Percentiles rank a stretch among this genome's conserved stretches.
phyloP scores from a whole-genome alignment of 2,888 invertebrate genomes.

The Drosophila borborema region DNA sequence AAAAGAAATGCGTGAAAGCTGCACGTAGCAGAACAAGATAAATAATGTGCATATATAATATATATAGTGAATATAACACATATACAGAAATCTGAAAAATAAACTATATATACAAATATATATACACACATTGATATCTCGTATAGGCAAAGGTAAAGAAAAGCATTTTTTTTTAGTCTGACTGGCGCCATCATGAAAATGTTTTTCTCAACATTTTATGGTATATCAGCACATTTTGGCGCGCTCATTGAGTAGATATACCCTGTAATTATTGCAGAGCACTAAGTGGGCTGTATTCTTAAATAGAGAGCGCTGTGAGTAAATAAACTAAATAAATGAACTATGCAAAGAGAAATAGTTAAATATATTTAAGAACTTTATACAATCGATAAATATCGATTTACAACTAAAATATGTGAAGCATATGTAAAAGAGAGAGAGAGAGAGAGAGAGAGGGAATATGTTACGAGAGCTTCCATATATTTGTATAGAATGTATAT shows the following conservation, averaged over 20 bases:
- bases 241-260: conserved; percentile 12
- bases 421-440: not conserved
- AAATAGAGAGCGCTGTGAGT: too few relatives aligned
- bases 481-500: too few relatives aligned
- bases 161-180: not conserved
- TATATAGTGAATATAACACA: not conserved
- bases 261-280: not conserved
- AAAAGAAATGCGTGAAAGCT: conserved; percentile 26
- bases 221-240: conserved; percentile 20
- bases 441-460: too few relatives aligned
- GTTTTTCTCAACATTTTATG: conserved; percentile 24
- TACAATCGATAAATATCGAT: not conserved
- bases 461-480: too few relatives aligned
- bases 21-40: conserved; percentile 57
- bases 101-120: not conserved
- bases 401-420: not conserved
- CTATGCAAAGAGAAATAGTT: too few relatives aligned
- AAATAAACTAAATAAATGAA: too few relatives aligned
- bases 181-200: conserved; percentile 15
- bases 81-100: not conserved
- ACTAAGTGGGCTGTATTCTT: not conserved
- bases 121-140: not conserved
- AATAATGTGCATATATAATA: conserved; percentile 5
- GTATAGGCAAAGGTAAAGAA: conserved; percentile 19
- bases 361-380: not conserved